Evolutionary conservation across 2,888 invertebrate genomes (phyloP).

Genomic region (Epinotia brunnichana): DNA sequence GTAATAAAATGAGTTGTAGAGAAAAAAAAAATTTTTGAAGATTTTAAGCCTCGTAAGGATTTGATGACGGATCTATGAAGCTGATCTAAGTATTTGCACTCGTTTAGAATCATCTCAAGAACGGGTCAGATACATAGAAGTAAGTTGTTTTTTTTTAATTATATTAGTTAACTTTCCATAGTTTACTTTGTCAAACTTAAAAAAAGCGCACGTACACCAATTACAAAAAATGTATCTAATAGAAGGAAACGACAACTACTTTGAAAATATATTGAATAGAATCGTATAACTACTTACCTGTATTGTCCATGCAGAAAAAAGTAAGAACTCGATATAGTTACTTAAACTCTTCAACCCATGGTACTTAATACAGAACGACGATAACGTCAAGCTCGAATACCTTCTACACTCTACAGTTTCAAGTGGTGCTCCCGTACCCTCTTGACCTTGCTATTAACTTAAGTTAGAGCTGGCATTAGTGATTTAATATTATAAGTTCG

Average conservation of each 20-base stretch:
- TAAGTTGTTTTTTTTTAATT: too few species aligned
- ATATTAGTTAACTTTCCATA: too few species aligned
- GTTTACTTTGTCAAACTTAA: neutral
- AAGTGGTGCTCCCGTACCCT: conserved; percentile 21
- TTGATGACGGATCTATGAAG: too few species aligned
- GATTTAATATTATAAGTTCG: neutral
- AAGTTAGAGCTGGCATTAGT: neutral
- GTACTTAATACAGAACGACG: conserved; percentile 4
- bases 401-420: neutral
- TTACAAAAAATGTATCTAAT: neutral
- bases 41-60: too few species aligned
- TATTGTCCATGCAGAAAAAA: neutral
- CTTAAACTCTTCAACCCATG: conserved; percentile 11
- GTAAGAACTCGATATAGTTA: neutral
- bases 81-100: too few species aligned
- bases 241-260: neutral
- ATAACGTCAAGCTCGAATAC: conserved; percentile 12
- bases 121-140: too few species aligned
- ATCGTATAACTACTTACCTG: neutral
- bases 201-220: neutral
- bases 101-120: too few species aligned
- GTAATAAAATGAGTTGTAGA: too few species aligned
- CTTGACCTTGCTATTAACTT: neutral
- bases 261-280: neutral
- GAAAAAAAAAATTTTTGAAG: too few species aligned